A percentile compares a stretch with the other conserved stretches of the same genome.
Evolutionary conservation across 2,113 vertebrate species (phyloP).

Genomic region (Mus spicilegus): DNA sequence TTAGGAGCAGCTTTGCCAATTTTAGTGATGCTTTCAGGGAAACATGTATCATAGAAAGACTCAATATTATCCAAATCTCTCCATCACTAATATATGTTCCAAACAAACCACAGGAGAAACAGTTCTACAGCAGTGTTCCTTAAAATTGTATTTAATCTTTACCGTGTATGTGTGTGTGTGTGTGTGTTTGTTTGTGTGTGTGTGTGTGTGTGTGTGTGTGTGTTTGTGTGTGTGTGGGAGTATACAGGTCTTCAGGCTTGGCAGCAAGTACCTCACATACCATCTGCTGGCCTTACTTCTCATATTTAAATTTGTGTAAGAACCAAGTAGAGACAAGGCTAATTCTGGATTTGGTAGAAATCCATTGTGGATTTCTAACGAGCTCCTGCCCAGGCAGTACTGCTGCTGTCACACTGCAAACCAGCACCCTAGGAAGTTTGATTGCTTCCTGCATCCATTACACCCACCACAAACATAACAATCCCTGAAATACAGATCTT

Average conservation of each 20-base stretch:
- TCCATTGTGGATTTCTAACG: background rate
- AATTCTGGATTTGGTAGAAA: constrained; percentile 11
- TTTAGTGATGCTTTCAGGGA: constrained; percentile 33
- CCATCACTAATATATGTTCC: background rate
- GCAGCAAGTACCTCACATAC: background rate
- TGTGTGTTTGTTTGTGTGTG: background rate
- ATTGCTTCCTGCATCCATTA: background rate
- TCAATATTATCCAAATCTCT: background rate
- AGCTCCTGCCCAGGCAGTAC: background rate
- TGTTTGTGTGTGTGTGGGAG: background rate
- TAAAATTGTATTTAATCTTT: background rate
- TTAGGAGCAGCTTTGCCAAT: background rate
- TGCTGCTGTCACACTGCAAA: background rate
- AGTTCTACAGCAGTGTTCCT: background rate
- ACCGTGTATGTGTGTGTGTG: background rate
- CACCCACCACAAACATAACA: background rate
- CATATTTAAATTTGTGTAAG: constrained; percentile 10
- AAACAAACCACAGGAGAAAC: constrained; percentile 1
- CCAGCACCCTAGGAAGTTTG: background rate
- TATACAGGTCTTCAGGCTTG: background rate
- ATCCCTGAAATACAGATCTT: background rate
- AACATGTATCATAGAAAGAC: constrained; percentile 4
- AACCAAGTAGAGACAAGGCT: background rate
- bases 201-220: background rate
- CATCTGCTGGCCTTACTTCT: background rate